Evolutionary conservation across 2,113 vertebrate species (phyloP).

Genomic region (Chaetodon trifascialis): DNA sequence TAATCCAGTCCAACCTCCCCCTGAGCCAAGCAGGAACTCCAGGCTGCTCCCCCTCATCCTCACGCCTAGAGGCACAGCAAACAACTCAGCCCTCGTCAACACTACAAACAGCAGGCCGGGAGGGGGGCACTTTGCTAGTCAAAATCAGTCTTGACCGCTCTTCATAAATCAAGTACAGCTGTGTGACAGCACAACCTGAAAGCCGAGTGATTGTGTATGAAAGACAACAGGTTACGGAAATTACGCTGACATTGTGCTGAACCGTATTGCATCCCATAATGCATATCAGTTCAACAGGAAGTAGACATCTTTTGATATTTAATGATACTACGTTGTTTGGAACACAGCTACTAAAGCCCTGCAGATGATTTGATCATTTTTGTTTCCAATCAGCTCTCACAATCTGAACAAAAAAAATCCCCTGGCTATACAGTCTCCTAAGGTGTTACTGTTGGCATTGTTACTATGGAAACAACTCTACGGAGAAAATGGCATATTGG

Average conservation of each 20-base stretch:
- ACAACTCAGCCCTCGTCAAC: constrained; percentile 71
- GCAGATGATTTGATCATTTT: constrained; percentile 14
- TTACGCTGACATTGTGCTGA: background rate
- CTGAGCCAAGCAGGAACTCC: constrained; percentile 79
- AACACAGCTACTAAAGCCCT: background rate
- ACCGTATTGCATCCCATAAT: background rate
- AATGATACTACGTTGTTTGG: background rate
- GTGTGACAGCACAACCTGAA: constrained; percentile 26
- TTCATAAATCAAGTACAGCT: constrained; percentile 66
- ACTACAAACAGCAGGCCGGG: constrained; percentile 60
- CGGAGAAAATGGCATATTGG: constrained; percentile 50
- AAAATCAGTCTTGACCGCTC: constrained; percentile 69
- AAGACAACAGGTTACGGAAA: constrained; percentile 37
- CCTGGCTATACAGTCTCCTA: constrained; percentile 18
- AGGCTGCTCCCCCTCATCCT: constrained; percentile 75
- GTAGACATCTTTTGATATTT: background rate
- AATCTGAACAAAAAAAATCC: constrained; percentile 50
- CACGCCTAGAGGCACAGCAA: constrained; percentile 75
- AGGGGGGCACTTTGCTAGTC: constrained; percentile 73
- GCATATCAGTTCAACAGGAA: background rate
- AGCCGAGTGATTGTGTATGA: background rate
- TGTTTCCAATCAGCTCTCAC: constrained; percentile 36
- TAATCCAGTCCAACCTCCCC: constrained; percentile 85
- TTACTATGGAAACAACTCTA: constrained; percentile 75
- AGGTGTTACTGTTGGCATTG: constrained; percentile 63